These are phyloP conservation scores for Pollenia angustigena DNA, from an alignment of 2,888 invertebrate genomes.

Conservation along the genomic window DNA sequence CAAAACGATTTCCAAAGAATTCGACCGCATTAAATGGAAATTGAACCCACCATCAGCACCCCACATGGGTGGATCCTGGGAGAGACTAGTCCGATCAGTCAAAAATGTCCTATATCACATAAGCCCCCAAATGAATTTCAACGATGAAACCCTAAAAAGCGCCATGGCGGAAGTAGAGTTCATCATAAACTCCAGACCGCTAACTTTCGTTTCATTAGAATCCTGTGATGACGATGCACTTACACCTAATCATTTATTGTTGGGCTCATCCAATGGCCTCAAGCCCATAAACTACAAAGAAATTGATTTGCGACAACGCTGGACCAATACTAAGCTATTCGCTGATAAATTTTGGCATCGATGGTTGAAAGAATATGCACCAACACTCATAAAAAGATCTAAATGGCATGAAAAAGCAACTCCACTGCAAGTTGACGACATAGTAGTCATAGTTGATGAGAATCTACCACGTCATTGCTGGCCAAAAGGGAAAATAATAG, in stretches of 20 bases:
- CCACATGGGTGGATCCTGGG: constrained; percentile 62
- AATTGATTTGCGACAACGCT: constrained; percentile 65
- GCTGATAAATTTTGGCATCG: constrained; percentile 69
- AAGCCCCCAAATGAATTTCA: constrained; percentile 15
- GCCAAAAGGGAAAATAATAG: constrained; percentile 59
- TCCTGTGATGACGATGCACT: constrained; percentile 57
- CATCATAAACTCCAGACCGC: constrained; percentile 22
- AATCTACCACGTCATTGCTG: constrained; percentile 62
- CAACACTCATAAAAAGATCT: constrained; percentile 53
- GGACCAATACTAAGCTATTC: constrained; percentile 62
- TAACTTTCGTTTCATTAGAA: constrained; percentile 49
- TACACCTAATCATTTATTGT: constrained; percentile 66
- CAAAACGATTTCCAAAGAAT: not conserved
- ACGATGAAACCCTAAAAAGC: constrained; percentile 49
- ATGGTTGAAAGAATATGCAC: constrained; percentile 63
- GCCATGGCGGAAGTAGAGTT: constrained; percentile 60
- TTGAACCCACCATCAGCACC: constrained; percentile 73
- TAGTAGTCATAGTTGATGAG: constrained; percentile 65
- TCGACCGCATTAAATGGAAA: constrained; percentile 41
- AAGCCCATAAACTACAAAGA: constrained; percentile 44
- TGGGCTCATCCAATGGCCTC: constrained; percentile 44
- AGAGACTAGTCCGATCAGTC: constrained; percentile 49
- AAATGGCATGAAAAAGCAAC: constrained; percentile 64
- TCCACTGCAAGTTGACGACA: constrained; percentile 58
- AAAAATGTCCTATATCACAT: constrained; percentile 52